These are phyloP conservation scores for Noctua janthe DNA, from an alignment of 2,888 invertebrate genomes.

Conservation along the genomic window DNA sequence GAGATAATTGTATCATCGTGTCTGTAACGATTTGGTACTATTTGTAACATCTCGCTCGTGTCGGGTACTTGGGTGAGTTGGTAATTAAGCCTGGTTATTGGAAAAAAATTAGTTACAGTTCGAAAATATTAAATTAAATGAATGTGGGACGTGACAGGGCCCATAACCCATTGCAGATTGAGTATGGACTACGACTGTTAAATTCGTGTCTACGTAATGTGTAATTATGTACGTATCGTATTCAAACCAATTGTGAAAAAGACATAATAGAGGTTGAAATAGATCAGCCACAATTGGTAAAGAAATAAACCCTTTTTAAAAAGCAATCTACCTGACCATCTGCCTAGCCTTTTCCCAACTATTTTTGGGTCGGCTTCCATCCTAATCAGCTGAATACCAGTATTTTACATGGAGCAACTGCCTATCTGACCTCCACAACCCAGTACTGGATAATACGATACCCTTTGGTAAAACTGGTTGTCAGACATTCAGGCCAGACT, in stretches of 20 bases:
- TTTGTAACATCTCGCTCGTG: constrained; percentile 46
- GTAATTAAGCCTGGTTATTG: constrained; percentile 33
- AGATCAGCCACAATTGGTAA: background rate
- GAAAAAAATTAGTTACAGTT: constrained; percentile 26
- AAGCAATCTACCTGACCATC: no score
- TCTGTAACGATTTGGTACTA: constrained; percentile 56
- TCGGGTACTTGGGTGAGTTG: constrained; percentile 7
- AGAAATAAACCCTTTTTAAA: no score
- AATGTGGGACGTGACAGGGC: background rate
- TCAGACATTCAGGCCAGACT: no score
- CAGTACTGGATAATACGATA: no score
- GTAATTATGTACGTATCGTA: background rate
- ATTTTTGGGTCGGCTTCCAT: no score
- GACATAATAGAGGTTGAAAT: background rate
- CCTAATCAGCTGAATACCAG: no score
- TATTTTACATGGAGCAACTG: no score
- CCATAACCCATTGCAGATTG: background rate
- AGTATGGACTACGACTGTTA: background rate
- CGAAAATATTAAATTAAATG: constrained; percentile 1
- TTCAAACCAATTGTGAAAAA: background rate
- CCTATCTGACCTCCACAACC: no score
- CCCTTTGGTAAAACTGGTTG: no score
- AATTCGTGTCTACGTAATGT: background rate
- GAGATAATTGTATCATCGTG: constrained; percentile 73
- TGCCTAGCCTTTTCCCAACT: no score